A percentile compares a stretch with the other conserved stretches of the same genome.
phyloP scores from a whole-genome alignment of 2,113 vertebrate species.

The Syngnathus floridae region DNA sequence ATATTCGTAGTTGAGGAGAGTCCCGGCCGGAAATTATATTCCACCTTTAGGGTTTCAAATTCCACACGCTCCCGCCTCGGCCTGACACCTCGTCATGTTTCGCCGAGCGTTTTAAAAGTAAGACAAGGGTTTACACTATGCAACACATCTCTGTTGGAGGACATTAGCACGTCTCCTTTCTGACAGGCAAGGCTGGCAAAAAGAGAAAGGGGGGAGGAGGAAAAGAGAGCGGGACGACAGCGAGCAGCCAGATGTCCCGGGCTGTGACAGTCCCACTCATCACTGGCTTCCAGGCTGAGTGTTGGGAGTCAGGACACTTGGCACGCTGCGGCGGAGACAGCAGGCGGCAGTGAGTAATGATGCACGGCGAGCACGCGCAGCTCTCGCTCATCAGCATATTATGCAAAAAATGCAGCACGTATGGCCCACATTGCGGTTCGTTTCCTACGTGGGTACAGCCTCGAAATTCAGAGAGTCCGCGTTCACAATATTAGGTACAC shows the following conservation, averaged over 20 bases:
- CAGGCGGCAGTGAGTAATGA: conserved; percentile 71
- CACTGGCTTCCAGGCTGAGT: conserved; percentile 67
- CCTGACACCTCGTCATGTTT: conserved; percentile 48
- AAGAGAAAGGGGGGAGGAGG: conserved; percentile 49
- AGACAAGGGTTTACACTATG: conserved; percentile 61
- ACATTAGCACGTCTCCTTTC: conserved; percentile 64
- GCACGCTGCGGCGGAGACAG: conserved; percentile 65
- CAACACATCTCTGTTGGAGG: conserved; percentile 56
- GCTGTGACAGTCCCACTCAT: conserved; percentile 73
- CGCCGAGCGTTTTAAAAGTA: conserved; percentile 49
- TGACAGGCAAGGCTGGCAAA: conserved; percentile 59
- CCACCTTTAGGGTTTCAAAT: conserved; percentile 1
- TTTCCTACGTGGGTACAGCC: conserved; percentile 29
- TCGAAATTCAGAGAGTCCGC: neutral
- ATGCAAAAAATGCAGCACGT: conserved; percentile 55
- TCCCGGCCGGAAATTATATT: neutral
- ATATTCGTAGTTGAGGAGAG: neutral
- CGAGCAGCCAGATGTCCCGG: conserved; percentile 68
- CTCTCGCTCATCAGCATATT: conserved; percentile 66
- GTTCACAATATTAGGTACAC: neutral
- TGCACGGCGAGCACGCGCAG: conserved; percentile 49
- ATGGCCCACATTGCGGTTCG: conserved; percentile 36
- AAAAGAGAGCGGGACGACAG: conserved; percentile 56
- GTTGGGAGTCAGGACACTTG: conserved; percentile 69
- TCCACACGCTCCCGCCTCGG: conserved; percentile 20